Percentiles rank a stretch among this genome's conserved stretches.
Evolutionary conservation across 2,888 invertebrate genomes (phyloP).

Genomic region (Yponomeuta plumbellus): DNA sequence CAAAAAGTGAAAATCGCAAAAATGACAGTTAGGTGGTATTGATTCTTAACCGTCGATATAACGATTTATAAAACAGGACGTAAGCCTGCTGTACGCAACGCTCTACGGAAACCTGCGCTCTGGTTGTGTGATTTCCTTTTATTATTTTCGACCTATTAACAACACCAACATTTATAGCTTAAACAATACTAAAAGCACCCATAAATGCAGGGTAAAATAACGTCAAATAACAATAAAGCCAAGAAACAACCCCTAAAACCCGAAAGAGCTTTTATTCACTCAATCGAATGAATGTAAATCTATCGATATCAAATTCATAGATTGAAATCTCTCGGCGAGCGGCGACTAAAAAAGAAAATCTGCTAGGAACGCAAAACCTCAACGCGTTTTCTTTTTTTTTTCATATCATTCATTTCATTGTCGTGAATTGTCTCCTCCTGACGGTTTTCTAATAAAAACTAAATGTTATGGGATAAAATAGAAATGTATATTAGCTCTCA

Average conservation of each 20-base stretch:
- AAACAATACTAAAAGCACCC: neutral
- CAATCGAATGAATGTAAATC: neutral
- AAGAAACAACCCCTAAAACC: neutral
- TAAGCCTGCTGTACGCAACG: too few relatives aligned
- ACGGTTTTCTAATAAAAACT: neutral
- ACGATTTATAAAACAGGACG: too few relatives aligned
- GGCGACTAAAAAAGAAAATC: neutral
- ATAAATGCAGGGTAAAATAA: neutral
- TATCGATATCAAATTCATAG: neutral
- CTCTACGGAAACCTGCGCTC: too few relatives aligned
- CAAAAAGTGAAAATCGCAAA: too few relatives aligned
- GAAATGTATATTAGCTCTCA: neutral
- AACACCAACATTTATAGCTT: neutral
- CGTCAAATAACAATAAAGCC: neutral
- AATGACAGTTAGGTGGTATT: too few relatives aligned
- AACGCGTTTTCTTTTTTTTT: neutral
- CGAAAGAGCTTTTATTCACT: neutral
- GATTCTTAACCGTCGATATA: too few relatives aligned
- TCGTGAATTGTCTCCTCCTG: too few relatives aligned
- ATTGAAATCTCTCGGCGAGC: neutral
- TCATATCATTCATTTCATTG: neutral
- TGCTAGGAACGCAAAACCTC: neutral
- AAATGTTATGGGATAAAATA: neutral
- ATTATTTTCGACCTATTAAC: neutral
- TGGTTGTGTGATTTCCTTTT: neutral